Base-by-base conservation (phyloP, 92 coral and sea anemone species). In the Palythoa heliodiscus region DNA sequence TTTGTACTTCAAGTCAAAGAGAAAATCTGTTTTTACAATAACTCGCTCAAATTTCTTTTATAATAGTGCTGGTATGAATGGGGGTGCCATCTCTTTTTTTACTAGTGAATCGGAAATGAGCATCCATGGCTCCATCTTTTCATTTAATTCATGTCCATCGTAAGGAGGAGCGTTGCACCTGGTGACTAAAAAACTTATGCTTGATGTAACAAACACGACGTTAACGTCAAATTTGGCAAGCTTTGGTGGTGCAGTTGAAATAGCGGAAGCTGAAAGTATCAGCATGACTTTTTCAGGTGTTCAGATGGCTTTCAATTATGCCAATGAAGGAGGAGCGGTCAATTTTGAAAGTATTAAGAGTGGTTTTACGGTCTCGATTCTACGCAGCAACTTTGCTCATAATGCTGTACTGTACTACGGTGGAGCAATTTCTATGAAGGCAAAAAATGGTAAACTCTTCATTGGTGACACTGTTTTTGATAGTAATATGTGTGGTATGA, bases 1-100 rank as follows among this genome's bases (percentile, higher is more conserved):
- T 13, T 2, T 81, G 75, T 81, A 81, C 60, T 43, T 60, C 16
- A 69, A 69, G 12, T 61, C 85, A 64, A 81, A 52, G 19, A 55
- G 23, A 19, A 64, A 81, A 40, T n/a, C 38, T 3, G 37, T 15
- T 66, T 29, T 81, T 29, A 64, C 19, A 43, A 40, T 69, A 17
- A 64, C 0, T 29, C 38, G 47, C 2, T 25, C 60, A 48, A 40
- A 40, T 37, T 81, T 81, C 52, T 43, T 61, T 52, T 8, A 3
- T 15, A 64, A 69, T 20, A 22, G 0, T 1, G 85, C 75, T 47
- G 85, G 75, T 9, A 10, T 24, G 11, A 11, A 81, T 10, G 85
- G 85, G 11, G 85, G 85, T 61, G 85, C 85, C 22, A 40, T 81
- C 13, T 64, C 75, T 5, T 38, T 37, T 43, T 35, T 39, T 81